phyloP scores from a whole-genome alignment of 2,888 invertebrate species.

The Acleris sparsana region DNA sequence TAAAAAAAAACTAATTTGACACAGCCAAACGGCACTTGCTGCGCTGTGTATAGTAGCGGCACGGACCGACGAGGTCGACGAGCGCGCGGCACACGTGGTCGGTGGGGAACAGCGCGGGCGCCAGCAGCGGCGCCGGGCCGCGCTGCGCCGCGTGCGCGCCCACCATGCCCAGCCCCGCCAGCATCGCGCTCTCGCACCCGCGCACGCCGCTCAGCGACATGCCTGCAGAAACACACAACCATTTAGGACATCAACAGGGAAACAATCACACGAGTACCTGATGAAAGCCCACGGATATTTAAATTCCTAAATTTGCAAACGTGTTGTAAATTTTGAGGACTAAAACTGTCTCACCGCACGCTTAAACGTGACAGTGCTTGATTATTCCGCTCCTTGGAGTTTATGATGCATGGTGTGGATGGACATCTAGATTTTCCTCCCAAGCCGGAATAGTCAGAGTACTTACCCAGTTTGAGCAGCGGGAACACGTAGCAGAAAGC shows the following conservation, averaged over 20 bases:
- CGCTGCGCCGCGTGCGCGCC: conserved; percentile 68
- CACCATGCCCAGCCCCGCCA: conserved; percentile 21
- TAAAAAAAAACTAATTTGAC: too few relatives aligned
- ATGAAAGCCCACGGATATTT: too few relatives aligned
- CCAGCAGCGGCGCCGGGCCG: conserved; percentile 77
- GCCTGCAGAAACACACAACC: conserved; percentile 55
- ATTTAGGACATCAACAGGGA: background rate
- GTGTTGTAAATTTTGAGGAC: too few relatives aligned
- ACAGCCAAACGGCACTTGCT: too few relatives aligned
- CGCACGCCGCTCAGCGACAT: conserved; percentile 85
- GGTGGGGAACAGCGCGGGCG: conserved; percentile 91
- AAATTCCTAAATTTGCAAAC: too few relatives aligned
- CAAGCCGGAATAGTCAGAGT: too few relatives aligned
- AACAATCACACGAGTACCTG: too few relatives aligned
- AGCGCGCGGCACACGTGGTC: conserved; percentile 92
- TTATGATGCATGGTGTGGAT: too few relatives aligned
- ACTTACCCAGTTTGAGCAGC: conserved; percentile 86
- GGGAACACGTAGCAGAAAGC: conserved; percentile 93
- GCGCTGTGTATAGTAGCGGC: background rate
- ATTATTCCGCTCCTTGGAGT: too few relatives aligned
- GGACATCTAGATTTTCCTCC: background rate
- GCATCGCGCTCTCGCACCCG: conserved; percentile 65
- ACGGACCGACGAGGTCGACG: conserved; percentile 89
- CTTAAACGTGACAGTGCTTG: too few relatives aligned
- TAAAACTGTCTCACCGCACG: too few relatives aligned